phyloP scores from a whole-genome alignment of 2,888 invertebrate species.

The Gymnocheta viridis region DNA sequence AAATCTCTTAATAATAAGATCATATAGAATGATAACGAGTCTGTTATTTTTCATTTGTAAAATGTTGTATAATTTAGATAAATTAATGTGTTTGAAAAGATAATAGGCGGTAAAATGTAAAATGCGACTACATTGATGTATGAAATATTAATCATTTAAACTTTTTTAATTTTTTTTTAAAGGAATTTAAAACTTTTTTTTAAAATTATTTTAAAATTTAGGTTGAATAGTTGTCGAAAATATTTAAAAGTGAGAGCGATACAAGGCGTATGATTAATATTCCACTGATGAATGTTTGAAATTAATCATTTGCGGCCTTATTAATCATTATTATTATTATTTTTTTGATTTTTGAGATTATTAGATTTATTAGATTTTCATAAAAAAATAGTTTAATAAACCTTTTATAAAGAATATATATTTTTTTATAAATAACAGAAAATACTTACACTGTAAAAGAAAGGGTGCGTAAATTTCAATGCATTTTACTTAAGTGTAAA shows the following conservation, averaged over 20 bases:
- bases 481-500: no score
- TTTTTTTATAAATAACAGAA: no score
- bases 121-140: constrained; percentile 6
- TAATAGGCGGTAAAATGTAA: constrained; percentile 58
- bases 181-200: constrained; percentile 27
- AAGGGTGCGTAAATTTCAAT: no score
- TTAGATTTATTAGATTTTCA: no score
- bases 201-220: constrained; percentile 30
- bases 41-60: constrained; percentile 60
- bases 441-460: no score
- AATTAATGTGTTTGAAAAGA: constrained; percentile 61
- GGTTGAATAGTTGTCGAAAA: constrained; percentile 33
- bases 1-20: constrained; percentile 71
- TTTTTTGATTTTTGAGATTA: no score
- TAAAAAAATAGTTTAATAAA: no score
- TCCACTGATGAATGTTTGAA: neutral
- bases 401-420: no score
- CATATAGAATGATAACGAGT: constrained; percentile 60
- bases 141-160: constrained; percentile 42
- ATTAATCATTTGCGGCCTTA: no score
- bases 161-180: no score
- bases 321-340: no score
- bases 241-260: neutral
- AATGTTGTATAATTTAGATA: constrained; percentile 69
- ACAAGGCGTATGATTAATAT: constrained; percentile 43